Conservation (phyloP, 92 coral and sea anemone genomes). For the Palythoa heliodiscus region DNA sequence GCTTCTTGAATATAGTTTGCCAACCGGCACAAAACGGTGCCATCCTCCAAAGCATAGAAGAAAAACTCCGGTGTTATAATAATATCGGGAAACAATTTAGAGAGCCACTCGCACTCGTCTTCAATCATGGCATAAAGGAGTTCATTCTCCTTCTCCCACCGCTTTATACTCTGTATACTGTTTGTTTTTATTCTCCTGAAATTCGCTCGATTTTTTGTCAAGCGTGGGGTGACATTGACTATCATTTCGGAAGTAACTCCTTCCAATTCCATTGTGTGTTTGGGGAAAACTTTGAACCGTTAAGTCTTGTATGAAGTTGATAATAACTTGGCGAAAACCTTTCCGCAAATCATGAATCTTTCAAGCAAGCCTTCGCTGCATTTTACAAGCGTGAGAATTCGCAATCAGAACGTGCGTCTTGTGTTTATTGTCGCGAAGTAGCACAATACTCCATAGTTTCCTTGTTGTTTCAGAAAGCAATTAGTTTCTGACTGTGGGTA, state of each 20-base stretch:
- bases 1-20: conserved; percentile 96
- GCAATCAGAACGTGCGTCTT: neutral
- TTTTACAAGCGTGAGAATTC: conserved; percentile 34
- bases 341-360: conserved; percentile 44
- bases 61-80: conserved; percentile 88
- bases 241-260: conserved; percentile 51
- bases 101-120: conserved; percentile 94
- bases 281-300: conserved; percentile 21
- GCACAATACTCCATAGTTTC: conserved; percentile 31
- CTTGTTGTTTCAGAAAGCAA: conserved; percentile 47
- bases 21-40: conserved; percentile 84
- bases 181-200: conserved; percentile 91
- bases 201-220: conserved; percentile 81
- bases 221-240: conserved; percentile 64
- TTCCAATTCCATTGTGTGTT: conserved; percentile 58
- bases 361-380: conserved; percentile 15
- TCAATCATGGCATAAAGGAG: conserved; percentile 97
- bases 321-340: conserved; percentile 35
- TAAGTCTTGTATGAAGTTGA: conserved; percentile 4
- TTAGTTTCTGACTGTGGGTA: conserved; percentile 38
- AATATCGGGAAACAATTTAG: conserved; percentile 83
- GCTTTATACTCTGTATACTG: conserved; percentile 88
- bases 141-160: conserved; percentile 99
- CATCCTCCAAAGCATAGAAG: conserved; percentile 97
- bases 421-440: conserved; percentile 11